Conservation (phyloP, 2,888 invertebrate species). For the Euzophera pinguis region DNA sequence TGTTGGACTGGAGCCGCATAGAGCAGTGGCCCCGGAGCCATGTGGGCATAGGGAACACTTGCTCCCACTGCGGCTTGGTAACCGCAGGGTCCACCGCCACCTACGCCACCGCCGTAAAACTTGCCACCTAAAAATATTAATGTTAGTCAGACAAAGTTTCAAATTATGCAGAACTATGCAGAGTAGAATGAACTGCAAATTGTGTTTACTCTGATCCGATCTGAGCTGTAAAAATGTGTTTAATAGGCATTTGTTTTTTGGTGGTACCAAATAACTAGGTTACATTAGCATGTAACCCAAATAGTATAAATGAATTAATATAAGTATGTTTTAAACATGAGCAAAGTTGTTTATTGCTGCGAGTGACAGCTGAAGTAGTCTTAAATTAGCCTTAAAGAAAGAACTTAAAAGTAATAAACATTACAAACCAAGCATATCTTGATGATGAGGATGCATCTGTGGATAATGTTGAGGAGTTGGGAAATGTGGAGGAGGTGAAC, state of each 20-base stretch:
- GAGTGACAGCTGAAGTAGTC: too few species aligned
- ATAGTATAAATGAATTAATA: too few species aligned
- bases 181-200: too few species aligned
- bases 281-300: too few species aligned
- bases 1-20: conserved; percentile 86
- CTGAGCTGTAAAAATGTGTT: too few species aligned
- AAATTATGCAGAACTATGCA: too few species aligned
- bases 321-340: too few species aligned
- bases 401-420: neutral
- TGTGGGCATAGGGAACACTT: conserved; percentile 81
- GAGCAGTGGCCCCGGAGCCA: conserved; percentile 77
- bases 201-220: too few species aligned
- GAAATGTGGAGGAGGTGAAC: conserved; percentile 74
- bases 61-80: conserved; percentile 84
- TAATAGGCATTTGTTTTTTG: too few species aligned
- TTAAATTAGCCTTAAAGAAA: neutral
- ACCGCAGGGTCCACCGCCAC: conserved; percentile 79
- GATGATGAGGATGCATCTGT: conserved; percentile 74
- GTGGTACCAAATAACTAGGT: too few species aligned
- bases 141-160: too few species aligned
- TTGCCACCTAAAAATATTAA: conserved; percentile 80
- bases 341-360: too few species aligned
- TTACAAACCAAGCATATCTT: conserved; percentile 69
- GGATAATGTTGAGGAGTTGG: conserved; percentile 68
- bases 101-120: conserved; percentile 86